phyloP scores from a whole-genome alignment of 2,113 vertebrate species.

The Otolemur garnettii region DNA sequence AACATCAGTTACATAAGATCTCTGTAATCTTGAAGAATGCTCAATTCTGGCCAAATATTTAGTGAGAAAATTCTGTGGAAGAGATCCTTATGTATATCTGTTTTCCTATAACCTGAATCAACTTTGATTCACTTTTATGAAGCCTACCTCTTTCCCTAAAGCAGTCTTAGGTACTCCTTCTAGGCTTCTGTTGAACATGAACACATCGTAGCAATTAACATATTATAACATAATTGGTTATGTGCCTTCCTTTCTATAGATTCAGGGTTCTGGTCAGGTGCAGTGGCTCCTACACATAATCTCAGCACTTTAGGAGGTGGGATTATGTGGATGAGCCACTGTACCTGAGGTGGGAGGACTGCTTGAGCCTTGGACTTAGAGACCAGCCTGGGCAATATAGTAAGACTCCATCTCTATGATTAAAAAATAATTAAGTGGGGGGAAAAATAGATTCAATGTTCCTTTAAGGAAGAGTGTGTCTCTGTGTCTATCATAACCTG shows the following conservation, averaged over 20 bases:
- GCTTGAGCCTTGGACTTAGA: no score
- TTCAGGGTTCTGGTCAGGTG: not conserved
- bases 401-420: no score
- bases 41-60: not conserved
- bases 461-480: not conserved
- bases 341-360: no score
- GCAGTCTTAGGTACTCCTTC: not conserved
- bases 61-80: not conserved
- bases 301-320: no score
- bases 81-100: not conserved
- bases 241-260: not conserved
- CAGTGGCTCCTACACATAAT: no score
- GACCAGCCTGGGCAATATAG: no score
- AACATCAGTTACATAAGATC: not conserved
- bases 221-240: not conserved
- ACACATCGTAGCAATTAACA: not conserved
- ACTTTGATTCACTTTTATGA: not conserved
- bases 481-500: not conserved
- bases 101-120: not conserved
- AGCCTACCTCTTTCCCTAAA: not conserved
- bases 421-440: no score
- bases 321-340: no score
- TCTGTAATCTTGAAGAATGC: not conserved
- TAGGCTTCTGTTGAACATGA: not conserved
- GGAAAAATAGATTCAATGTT: not conserved